Conservation (phyloP, 2,888 invertebrate genomes). For the Drosophila gaucha region DNA sequence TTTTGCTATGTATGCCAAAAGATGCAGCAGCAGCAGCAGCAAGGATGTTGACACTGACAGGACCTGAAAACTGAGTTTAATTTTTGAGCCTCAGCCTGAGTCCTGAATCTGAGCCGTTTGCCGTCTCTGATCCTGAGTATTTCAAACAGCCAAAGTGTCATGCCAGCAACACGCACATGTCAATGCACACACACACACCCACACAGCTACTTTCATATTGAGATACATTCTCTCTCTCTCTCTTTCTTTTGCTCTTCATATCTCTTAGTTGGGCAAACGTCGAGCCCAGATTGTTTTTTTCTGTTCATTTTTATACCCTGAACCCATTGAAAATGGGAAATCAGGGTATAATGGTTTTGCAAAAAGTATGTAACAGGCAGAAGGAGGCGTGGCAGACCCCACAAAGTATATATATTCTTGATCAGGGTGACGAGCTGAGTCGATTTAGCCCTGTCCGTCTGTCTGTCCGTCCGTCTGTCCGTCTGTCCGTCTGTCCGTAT, state of each 20-base stretch:
- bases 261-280: slow-evolving; percentile 27
- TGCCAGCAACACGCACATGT: slow-evolving; percentile 65
- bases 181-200: slow-evolving; percentile 42
- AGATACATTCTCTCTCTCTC: background rate
- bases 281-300: slow-evolving; percentile 36
- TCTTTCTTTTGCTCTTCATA: background rate
- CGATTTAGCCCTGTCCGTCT: no score
- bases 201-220: slow-evolving; percentile 13
- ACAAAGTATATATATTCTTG: no score
- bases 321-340: no score
- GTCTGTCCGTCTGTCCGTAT: no score
- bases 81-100: slow-evolving; percentile 22
- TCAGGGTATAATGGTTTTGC: no score
- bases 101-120: slow-evolving; percentile 22
- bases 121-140: slow-evolving; percentile 47
- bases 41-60: slow-evolving; percentile 23
- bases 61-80: slow-evolving; percentile 22
- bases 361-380: no score
- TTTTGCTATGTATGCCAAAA: slow-evolving; percentile 9
- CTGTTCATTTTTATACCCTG: no score
- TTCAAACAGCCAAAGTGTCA: slow-evolving; percentile 71
- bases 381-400: no score
- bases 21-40: background rate
- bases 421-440: no score
- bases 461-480: no score